Conservation (phyloP, 2,888 invertebrate genomes). For the Pomacea canaliculata region DNA sequence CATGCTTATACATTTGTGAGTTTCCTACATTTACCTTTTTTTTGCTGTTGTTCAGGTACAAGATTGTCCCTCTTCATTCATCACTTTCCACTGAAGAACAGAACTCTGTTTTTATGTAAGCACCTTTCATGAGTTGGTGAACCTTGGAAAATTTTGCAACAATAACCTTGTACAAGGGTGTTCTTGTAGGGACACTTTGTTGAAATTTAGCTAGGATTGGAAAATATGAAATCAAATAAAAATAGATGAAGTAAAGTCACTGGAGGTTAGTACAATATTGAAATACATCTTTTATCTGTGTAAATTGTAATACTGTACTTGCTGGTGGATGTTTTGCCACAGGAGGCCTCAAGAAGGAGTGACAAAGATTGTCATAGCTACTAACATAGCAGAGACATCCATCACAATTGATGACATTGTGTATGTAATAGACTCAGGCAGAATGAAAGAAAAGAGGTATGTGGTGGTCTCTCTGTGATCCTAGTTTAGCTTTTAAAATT, state of each 20-base stretch:
- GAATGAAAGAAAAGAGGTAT: constrained; percentile 80
- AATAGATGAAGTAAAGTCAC: too few relatives aligned
- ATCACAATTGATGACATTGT: constrained; percentile 95
- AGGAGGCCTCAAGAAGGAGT: constrained; percentile 74
- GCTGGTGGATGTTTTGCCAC: constrained; percentile 6
- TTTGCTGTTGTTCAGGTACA: constrained; percentile 70
- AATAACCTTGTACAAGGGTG: too few relatives aligned
- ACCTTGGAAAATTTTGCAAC: too few relatives aligned
- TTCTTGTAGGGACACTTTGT: too few relatives aligned
- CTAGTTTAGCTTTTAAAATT: not conserved
- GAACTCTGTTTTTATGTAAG: constrained; percentile 79
- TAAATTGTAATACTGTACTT: too few relatives aligned
- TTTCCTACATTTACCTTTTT: too few relatives aligned
- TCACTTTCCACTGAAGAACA: constrained; percentile 86
- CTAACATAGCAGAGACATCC: constrained; percentile 92
- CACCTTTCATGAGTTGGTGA: constrained; percentile 2
- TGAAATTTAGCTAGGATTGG: too few relatives aligned
- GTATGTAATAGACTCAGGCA: constrained; percentile 88
- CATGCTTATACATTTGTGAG: too few relatives aligned
- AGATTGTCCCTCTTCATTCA: constrained; percentile 86
- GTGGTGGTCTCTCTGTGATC: not conserved
- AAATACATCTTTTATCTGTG: too few relatives aligned
- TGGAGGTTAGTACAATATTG: too few relatives aligned
- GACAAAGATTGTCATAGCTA: constrained; percentile 82
- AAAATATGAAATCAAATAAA: too few relatives aligned